Evolutionary conservation across 2,888 invertebrate genomes (phyloP), one percentile per base, ranked within the genome.

Genomic region (Azorinus chamasolen): DNA sequence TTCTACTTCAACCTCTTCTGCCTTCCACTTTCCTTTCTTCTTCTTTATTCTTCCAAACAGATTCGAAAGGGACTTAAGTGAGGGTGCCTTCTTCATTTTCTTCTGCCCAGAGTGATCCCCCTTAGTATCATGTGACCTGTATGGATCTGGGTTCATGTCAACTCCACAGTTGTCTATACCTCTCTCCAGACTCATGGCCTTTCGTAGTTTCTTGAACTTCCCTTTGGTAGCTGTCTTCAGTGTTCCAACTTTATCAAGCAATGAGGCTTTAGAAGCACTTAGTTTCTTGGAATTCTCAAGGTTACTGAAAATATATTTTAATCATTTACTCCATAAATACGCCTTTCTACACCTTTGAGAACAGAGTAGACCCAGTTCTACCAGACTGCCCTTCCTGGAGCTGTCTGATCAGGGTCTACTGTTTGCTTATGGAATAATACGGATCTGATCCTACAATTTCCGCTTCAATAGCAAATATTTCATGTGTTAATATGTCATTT

Each of bases 181-280:
- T 62, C 80, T 78, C 45, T 89, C 89, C 76, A 88, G 55, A 70
- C 89, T 89, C 50, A 86, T 79, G 1, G 88, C 84, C 66, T 88
- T 87, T 20, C 83, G 59, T 48, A 88, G 59, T 8, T 81, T 68
- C 46, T 82, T 83, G n/a, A 86, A 81, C 50, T 82, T 86, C 16
- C 72, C 75, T 32, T 83, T 83, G 18, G 83, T 83, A 12, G 83
- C 70, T 24, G 69, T 64, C 48, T 83, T 83, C 10, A 85, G 50
- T 12, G 64, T 69, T 24, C 83, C 77, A 41, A 78, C 53, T 64
- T 84, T 81, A n/a, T 80, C 76, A 16, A 76, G 50, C 1, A 86
- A 64, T 12, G 86, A 86, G 1, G 64, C 51, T 54, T 70, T 81
- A 10, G 86, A 85, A 12, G 74, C 76, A 65, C 79, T 84, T 32